phyloP scores from a whole-genome alignment of 2,888 invertebrate species.

The Scelioninae gen. 1 region DNA sequence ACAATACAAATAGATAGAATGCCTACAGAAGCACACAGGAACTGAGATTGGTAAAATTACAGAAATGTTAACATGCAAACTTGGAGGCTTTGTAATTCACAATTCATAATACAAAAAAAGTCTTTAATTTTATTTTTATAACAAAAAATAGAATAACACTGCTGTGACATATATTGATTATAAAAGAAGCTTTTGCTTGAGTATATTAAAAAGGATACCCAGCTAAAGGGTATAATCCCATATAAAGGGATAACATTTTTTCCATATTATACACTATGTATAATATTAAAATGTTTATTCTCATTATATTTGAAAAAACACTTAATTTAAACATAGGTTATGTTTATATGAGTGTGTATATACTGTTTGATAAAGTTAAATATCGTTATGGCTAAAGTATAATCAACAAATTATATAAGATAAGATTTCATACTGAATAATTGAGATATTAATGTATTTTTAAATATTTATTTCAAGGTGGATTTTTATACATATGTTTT shows the following conservation, averaged over 20 bases:
- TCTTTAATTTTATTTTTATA: conserved; percentile 28
- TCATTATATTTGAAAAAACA: too few species aligned
- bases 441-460: too few species aligned
- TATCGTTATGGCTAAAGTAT: too few species aligned
- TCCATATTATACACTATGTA: too few species aligned
- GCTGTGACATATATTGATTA: conserved; percentile 15
- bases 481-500: too few species aligned
- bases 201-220: conserved; percentile 23
- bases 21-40: background rate
- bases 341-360: too few species aligned
- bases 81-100: background rate
- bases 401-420: too few species aligned
- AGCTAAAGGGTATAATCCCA: background rate
- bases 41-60: background rate
- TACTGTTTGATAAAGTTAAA: too few species aligned
- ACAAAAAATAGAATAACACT: conserved; percentile 19
- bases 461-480: too few species aligned
- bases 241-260: conserved; percentile 41
- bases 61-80: conserved; percentile 4
- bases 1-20: background rate
- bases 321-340: too few species aligned
- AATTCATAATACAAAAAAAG: conserved; percentile 7
- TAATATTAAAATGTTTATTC: too few species aligned
- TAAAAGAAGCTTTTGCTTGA: conserved; percentile 41
- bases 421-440: too few species aligned